These are phyloP conservation scores for Peromyscus attwateri DNA, from an alignment of 2,797 vertebrate genomes.

Conservation along the genomic window DNA sequence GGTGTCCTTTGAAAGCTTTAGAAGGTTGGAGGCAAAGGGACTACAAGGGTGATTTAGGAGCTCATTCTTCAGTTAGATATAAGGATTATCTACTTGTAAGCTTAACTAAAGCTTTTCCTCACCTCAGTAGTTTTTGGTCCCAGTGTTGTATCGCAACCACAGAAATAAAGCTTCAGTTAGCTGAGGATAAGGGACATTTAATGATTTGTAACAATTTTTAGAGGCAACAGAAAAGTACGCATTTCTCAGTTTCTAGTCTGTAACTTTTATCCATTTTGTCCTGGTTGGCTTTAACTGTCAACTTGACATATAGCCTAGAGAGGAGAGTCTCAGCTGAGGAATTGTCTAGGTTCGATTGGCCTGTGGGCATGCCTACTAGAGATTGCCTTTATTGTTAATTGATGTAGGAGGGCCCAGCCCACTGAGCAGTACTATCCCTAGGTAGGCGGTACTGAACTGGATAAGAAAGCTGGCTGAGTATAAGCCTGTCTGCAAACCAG, in stretches of 20 bases:
- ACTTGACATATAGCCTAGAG: neutral
- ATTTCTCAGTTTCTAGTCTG: neutral
- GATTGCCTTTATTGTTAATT: neutral
- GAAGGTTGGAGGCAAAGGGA: neutral
- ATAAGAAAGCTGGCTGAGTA: neutral
- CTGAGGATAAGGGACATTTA: neutral
- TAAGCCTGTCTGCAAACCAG: neutral
- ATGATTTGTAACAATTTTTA: neutral
- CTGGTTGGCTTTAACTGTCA: neutral
- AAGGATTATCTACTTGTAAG: no score
- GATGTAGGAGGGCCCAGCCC: neutral
- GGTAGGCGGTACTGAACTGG: neutral
- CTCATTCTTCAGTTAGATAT: neutral
- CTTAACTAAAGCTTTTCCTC: no score
- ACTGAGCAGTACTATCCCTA: neutral
- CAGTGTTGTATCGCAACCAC: no score
- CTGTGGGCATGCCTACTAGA: neutral
- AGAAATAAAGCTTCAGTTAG: no score
- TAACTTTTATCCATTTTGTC: neutral
- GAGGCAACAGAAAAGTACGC: neutral
- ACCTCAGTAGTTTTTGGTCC: no score
- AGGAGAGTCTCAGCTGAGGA: neutral
- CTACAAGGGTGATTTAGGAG: neutral
- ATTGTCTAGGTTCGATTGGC: neutral
- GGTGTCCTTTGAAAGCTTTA: neutral